phyloP scores from a whole-genome alignment of 2,888 invertebrate species.

The Netelia melanura region DNA sequence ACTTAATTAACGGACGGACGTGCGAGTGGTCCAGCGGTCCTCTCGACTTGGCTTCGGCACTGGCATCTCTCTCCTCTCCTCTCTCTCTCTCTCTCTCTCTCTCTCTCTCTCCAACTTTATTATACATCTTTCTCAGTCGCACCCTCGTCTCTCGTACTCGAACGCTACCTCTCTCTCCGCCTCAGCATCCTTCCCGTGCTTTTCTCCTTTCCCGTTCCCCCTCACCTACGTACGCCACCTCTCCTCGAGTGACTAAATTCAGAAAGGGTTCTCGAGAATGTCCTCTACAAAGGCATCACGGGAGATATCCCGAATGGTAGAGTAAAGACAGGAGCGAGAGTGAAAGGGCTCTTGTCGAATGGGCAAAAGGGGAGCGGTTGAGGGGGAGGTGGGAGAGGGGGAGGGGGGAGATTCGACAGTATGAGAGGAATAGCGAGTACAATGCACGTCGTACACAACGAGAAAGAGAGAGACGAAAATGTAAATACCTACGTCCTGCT shows the following conservation, averaged over 20 bases:
- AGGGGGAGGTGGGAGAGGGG: neutral
- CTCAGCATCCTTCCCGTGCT: constrained; percentile 66
- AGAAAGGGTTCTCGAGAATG: constrained; percentile 71
- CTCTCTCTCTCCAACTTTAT: constrained; percentile 39
- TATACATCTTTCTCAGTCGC: constrained; percentile 56
- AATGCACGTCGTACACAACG: constrained; percentile 45
- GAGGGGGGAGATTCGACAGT: constrained; percentile 8
- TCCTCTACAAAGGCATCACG: constrained; percentile 65
- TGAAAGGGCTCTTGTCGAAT: constrained; percentile 44
- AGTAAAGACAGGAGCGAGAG: constrained; percentile 55
- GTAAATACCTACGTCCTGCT: constrained; percentile 65
- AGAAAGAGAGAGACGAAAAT: constrained; percentile 60
- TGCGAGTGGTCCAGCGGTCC: constrained; percentile 71
- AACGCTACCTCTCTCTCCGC: constrained; percentile 40
- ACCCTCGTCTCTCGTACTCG: constrained; percentile 50
- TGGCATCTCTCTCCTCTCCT: constrained; percentile 54
- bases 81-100: constrained; percentile 62
- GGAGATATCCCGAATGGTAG: constrained; percentile 60
- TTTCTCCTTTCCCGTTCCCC: constrained; percentile 24
- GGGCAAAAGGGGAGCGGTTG: neutral
- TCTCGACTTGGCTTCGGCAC: constrained; percentile 58
- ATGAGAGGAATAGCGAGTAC: constrained; percentile 34
- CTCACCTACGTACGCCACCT: constrained; percentile 56
- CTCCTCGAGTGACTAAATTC: constrained; percentile 70
- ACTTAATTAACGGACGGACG: constrained; percentile 82